Evolutionary conservation across 2,888 invertebrate genomes (phyloP).

Genomic region (Hypomecis punctinalis): DNA sequence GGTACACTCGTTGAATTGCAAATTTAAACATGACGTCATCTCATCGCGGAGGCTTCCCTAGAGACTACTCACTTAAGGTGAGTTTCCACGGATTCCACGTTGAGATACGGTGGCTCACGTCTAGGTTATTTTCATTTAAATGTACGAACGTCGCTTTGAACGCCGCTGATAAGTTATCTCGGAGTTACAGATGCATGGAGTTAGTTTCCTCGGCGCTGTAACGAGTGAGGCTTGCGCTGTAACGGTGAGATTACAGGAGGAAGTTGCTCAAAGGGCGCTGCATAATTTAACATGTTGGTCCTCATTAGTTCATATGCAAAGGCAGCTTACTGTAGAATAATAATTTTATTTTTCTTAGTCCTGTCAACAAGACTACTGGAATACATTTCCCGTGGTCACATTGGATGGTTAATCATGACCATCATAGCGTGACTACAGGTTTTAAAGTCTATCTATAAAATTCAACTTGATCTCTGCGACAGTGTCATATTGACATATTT

Average conservation of each 20-base stretch:
- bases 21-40: conserved; percentile 68
- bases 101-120: conserved; percentile 26
- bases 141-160: conserved; percentile 24
- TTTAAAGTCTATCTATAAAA: no score
- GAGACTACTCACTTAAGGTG: conserved; percentile 34
- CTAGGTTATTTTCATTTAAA: conserved; percentile 32
- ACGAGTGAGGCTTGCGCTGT: neutral
- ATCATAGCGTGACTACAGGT: no score
- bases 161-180: conserved; percentile 27
- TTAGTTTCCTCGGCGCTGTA: conserved; percentile 12
- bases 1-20: conserved; percentile 64
- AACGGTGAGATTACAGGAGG: neutral
- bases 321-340: no score
- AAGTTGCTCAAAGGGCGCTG: neutral
- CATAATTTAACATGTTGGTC: neutral
- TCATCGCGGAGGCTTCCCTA: conserved; percentile 25
- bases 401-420: no score
- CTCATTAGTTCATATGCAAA: no score
- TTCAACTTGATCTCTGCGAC: no score
- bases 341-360: no score
- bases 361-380: no score
- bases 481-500: no score
- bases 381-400: no score
- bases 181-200: conserved; percentile 20
- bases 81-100: conserved; percentile 24